Conservation (phyloP, 1,140 invertebrate species). For the Plutomurus gul region DNA sequence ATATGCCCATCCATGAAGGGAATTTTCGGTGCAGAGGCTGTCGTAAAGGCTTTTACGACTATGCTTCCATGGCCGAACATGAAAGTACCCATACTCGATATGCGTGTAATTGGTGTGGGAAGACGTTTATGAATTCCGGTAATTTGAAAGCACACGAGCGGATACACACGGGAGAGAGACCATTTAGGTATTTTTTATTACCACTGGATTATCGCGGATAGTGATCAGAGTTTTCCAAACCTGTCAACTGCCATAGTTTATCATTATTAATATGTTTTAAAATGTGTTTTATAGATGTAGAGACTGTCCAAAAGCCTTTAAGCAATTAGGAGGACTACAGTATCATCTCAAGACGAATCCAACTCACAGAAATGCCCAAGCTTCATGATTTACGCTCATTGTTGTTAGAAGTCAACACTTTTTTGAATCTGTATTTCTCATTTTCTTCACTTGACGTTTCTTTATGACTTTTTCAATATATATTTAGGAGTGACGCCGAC, state of each 20-base stretch:
- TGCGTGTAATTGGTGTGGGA: slow-evolving; percentile 39
- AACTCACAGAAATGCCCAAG: neutral
- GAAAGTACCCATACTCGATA: slow-evolving; percentile 36
- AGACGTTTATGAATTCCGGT: slow-evolving; percentile 43
- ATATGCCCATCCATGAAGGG: neutral
- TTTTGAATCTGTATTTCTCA: neutral
- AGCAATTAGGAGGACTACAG: slow-evolving; percentile 41
- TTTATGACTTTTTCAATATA: too few species aligned
- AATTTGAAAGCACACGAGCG: slow-evolving; percentile 39
- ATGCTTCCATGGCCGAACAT: slow-evolving; percentile 32
- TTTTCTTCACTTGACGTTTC: too few species aligned
- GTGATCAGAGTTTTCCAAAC: too few species aligned
- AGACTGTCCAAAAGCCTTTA: slow-evolving; percentile 37
- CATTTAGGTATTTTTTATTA: too few species aligned
- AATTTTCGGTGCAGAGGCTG: slow-evolving; percentile 31
- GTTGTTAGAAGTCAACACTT: neutral
- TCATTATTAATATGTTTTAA: too few species aligned
- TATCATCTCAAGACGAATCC: slow-evolving; percentile 42
- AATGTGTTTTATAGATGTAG: too few species aligned
- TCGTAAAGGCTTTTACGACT: slow-evolving; percentile 31
- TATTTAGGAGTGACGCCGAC: too few species aligned
- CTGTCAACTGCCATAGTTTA: too few species aligned
- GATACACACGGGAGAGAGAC: slow-evolving; percentile 36
- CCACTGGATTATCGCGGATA: too few species aligned
- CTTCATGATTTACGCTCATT: neutral